phyloP scores from a whole-genome alignment of 2,888 invertebrate genomes.

The Agrilus biguttatus region DNA sequence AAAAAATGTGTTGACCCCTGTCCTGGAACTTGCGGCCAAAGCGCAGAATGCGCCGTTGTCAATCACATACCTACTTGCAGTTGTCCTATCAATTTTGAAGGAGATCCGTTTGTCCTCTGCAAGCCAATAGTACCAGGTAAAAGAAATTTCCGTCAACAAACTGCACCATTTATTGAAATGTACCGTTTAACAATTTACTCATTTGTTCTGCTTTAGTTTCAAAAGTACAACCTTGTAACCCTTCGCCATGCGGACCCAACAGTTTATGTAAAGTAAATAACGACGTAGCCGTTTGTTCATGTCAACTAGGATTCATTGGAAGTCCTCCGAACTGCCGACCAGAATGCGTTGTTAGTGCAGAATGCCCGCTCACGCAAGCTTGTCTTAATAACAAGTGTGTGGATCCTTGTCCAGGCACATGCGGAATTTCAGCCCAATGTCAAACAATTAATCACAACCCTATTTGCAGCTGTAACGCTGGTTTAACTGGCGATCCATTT shows the following conservation, averaged over 20 bases:
- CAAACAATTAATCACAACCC: constrained; percentile 60
- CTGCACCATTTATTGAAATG: not conserved
- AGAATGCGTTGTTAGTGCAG: constrained; percentile 54
- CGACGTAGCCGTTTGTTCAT: constrained; percentile 55
- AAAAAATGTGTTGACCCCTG: constrained; percentile 79
- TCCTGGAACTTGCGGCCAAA: constrained; percentile 63
- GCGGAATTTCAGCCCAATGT: constrained; percentile 53
- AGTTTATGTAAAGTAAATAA: constrained; percentile 46
- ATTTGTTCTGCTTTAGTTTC: not conserved
- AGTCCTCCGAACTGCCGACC: constrained; percentile 53
- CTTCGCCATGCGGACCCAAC: constrained; percentile 50
- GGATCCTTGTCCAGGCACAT: constrained; percentile 54
- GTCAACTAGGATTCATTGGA: constrained; percentile 47
- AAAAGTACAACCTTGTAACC: constrained; percentile 43
- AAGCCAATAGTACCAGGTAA: constrained; percentile 26
- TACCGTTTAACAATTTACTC: not conserved
- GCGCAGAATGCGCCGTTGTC: constrained; percentile 62
- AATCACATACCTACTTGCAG: constrained; percentile 54
- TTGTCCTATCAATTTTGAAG: constrained; percentile 43
- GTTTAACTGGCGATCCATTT: constrained; percentile 50
- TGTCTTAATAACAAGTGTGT: constrained; percentile 54
- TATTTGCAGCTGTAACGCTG: constrained; percentile 49
- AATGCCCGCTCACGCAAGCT: constrained; percentile 50
- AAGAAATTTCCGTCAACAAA: not conserved
- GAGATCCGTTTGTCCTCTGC: constrained; percentile 56